Evolutionary conservation across 2,888 invertebrate genomes (phyloP).

Genomic region (Frankliniella intonsa): DNA sequence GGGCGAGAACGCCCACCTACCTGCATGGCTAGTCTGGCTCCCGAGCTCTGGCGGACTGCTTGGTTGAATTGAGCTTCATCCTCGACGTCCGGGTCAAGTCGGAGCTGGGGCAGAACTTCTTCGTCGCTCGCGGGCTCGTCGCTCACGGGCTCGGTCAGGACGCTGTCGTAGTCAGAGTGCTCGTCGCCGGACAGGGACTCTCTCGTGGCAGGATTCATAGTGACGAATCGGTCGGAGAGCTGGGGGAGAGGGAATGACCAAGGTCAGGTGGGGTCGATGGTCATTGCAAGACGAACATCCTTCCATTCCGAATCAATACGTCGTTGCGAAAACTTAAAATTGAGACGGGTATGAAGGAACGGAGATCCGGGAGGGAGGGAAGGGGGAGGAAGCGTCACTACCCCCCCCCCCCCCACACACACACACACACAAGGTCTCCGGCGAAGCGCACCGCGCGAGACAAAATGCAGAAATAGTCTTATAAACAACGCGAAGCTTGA

Average conservation of each 20-base stretch:
- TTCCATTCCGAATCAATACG: background rate
- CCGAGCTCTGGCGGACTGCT: too few species aligned
- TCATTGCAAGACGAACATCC: background rate
- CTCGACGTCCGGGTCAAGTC: background rate
- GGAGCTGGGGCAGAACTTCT: background rate
- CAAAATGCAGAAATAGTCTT: too few species aligned
- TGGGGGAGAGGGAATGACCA: background rate
- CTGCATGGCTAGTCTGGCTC: too few species aligned
- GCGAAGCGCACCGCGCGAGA: too few species aligned
- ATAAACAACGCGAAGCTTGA: too few species aligned
- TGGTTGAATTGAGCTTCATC: background rate
- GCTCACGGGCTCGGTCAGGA: background rate
- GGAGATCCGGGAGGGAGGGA: background rate
- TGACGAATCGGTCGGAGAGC: background rate
- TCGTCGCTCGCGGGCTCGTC: background rate
- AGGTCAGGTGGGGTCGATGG: background rate
- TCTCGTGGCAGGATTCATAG: background rate
- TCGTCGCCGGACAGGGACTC: background rate
- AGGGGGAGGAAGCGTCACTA: too few species aligned
- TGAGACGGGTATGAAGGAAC: background rate
- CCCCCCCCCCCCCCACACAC: too few species aligned
- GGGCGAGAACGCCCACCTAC: too few species aligned
- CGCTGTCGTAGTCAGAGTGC: background rate
- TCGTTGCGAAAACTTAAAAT: background rate
- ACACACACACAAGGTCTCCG: too few species aligned